Base-by-base conservation (phyloP, 2,113 vertebrate species). In the Amphilophus citrinellus region DNA sequence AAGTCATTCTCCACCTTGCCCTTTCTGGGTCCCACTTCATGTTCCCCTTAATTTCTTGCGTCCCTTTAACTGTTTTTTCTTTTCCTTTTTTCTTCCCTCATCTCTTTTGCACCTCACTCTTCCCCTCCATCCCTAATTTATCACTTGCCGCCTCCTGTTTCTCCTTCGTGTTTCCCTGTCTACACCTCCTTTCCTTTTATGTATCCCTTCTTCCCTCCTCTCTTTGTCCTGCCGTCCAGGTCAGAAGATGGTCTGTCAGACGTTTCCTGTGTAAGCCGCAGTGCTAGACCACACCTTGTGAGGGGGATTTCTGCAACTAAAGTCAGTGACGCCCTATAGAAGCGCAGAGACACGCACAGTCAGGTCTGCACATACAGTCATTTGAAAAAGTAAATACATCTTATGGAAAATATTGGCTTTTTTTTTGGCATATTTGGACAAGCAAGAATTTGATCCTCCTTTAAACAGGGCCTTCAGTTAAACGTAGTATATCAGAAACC, bases 271-370 rank as follows among this genome's bases (percentile, higher is more conserved):
- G 84, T 88, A 44, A 65, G 86, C 66, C 3, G 14, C 71, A 91
- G 87, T 86, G 87, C 84, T 77, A 88, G 93, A 88, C 93, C 93
- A 91, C 93, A 93, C 93, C 93, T 92, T 68, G 79, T 6, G 89
- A 88, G 87, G 94, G 94, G 93, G 91, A 93, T 93, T 95, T 92
- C 91, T 89, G 80, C 59, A 83, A 62, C 60, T 42, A 58, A 59
- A 32, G 32, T 61, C 73, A 78, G 73, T 53, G 86, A 87, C 83
- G 60, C 85, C 83, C 84, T 39, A 30, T 18, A 85, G 73, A 90
- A 88, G 88, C 53, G 62, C 61, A 62, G 22, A 86, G 65, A 88
- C 75, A 65, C 58, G 89, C 73, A 86, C 37, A 44, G 80, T 84
- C 77, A 65, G 47, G 83, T 80, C 79, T 66, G 37, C 9, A 22